phyloP scores from a whole-genome alignment of 2,888 invertebrate species.

The Matsumyia berberina region DNA sequence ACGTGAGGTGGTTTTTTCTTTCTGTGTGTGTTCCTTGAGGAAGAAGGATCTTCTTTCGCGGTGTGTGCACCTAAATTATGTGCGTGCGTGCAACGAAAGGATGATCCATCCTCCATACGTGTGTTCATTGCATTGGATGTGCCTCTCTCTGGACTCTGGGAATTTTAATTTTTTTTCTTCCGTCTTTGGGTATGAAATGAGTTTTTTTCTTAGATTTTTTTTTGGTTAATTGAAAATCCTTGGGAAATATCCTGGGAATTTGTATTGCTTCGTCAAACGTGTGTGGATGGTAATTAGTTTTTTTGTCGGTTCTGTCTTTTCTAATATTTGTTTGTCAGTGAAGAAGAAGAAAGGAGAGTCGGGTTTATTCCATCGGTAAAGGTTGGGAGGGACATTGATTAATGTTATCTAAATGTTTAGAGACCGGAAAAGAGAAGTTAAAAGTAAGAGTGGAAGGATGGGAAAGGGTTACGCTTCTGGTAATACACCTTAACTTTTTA shows the following conservation, averaged over 20 bases:
- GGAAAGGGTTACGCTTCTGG: neutral
- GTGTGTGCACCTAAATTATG: conserved; percentile 73
- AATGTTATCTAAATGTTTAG: conserved; percentile 46
- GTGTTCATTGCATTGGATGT: conserved; percentile 30
- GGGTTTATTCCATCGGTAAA: neutral
- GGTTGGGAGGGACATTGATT: conserved; percentile 25
- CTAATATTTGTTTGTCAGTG: conserved; percentile 14
- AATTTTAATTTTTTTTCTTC: conserved; percentile 69
- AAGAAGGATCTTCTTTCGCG: conserved; percentile 75
- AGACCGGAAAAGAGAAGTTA: conserved; percentile 5
- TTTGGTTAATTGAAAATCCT: conserved; percentile 61
- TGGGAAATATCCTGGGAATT: conserved; percentile 56
- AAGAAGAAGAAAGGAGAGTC: conserved; percentile 1
- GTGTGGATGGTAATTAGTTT: conserved; percentile 57
- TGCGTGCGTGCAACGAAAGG: conserved; percentile 71
- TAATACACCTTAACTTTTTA: too few species aligned
- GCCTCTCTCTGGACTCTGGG: conserved; percentile 71
- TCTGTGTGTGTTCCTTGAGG: conserved; percentile 10
- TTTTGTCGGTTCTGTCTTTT: conserved; percentile 37
- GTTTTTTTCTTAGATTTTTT: conserved; percentile 61
- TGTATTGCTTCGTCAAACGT: neutral
- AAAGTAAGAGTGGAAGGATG: conserved; percentile 45
- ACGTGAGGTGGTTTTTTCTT: conserved; percentile 69
- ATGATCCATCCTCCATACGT: conserved; percentile 59
- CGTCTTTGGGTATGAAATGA: conserved; percentile 68